Evolutionary conservation across 2,888 invertebrate genomes (phyloP).

Genomic region (Sepioteuthis lessoniana): DNA sequence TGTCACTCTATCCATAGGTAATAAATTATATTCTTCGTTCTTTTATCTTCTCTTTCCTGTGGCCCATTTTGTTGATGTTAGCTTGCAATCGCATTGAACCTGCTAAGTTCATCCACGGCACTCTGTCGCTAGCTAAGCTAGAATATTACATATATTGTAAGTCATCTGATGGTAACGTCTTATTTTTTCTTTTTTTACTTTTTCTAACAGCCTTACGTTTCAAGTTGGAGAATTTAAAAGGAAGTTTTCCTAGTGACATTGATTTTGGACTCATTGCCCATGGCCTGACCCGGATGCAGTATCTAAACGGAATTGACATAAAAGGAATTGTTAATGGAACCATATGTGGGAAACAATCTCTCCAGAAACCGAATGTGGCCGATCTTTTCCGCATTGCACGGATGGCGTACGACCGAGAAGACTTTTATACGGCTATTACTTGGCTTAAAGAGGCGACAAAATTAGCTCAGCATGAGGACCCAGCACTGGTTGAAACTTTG

Average conservation of each 20-base stretch:
- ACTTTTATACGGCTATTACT: neutral
- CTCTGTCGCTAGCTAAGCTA: too few species aligned
- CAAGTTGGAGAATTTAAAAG: slow-evolving; percentile 35
- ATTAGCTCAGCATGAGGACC: neutral
- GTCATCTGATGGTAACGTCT: neutral
- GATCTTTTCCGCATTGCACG: slow-evolving; percentile 25
- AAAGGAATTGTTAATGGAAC: neutral
- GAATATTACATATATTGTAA: too few species aligned
- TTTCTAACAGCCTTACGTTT: neutral
- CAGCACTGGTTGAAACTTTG: neutral
- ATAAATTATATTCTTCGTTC: too few species aligned
- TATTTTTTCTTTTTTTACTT: neutral
- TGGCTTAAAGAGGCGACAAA: neutral
- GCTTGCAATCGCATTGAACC: too few species aligned
- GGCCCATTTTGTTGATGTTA: too few species aligned
- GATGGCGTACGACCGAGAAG: neutral
- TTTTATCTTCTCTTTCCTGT: too few species aligned
- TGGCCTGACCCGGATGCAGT: slow-evolving; percentile 37
- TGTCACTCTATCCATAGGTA: too few species aligned
- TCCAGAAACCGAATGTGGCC: neutral
- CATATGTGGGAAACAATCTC: neutral
- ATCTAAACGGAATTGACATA: neutral
- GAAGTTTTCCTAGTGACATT: neutral
- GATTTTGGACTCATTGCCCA: neutral
- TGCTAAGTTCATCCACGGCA: too few species aligned